These are phyloP conservation scores for Lethocerus indicus DNA, from an alignment of 1,140 invertebrate genomes.

Conservation along the genomic window DNA sequence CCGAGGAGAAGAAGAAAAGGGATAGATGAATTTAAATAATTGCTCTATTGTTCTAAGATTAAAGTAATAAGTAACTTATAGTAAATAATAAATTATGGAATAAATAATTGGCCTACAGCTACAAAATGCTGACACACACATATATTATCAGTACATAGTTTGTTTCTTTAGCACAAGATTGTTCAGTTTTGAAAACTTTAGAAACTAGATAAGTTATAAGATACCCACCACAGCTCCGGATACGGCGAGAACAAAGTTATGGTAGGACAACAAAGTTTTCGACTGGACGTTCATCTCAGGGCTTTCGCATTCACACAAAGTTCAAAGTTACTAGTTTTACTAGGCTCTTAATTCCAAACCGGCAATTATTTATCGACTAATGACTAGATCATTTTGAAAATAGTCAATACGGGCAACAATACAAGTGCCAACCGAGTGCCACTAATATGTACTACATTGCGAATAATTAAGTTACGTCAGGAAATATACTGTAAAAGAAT, in stretches of 20 bases:
- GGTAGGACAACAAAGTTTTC: conserved; percentile 8
- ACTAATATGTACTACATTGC: no score
- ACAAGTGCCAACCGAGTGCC: no score
- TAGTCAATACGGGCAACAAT: no score
- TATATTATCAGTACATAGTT: not conserved
- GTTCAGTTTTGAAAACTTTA: not conserved
- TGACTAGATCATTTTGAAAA: no score
- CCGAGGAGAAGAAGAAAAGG: no score
- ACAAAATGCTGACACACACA: not conserved
- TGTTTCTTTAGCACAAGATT: not conserved
- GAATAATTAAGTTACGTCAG: no score
- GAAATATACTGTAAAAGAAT: no score
- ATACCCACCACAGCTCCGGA: conserved; percentile 7
- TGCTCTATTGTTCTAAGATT: not conserved
- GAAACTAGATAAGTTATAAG: conserved; percentile 12
- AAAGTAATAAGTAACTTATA: not conserved
- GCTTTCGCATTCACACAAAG: no score
- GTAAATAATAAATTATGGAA: not conserved
- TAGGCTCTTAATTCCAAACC: no score
- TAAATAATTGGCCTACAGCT: not conserved
- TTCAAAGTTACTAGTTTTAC: no score
- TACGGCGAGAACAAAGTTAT: conserved; percentile 11
- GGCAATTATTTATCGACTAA: no score
- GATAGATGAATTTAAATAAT: no score
- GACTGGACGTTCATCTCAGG: conserved; percentile 1